A percentile compares a stretch with the other conserved stretches of the same genome.
phyloP scores from a whole-genome alignment of 2,797 vertebrate species.

The Diglossa cyanea region DNA sequence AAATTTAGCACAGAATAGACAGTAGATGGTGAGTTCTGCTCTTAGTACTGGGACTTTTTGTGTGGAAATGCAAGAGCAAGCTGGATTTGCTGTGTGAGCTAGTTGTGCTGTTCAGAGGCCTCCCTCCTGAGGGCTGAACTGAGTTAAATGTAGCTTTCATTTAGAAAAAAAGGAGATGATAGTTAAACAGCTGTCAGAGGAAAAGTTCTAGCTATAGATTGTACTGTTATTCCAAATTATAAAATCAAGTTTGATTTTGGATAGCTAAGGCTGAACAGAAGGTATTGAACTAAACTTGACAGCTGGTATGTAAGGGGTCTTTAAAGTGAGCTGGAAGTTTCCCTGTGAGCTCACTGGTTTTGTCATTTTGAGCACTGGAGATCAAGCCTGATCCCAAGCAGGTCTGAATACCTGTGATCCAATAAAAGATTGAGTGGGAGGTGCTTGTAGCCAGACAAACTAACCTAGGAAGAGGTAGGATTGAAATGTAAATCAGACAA shows the following conservation, averaged over 20 bases:
- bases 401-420: background rate
- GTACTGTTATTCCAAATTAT: background rate
- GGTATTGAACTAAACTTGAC: background rate
- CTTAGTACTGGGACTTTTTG: background rate
- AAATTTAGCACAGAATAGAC: background rate
- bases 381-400: background rate
- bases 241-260: background rate
- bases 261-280: background rate
- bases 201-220: background rate
- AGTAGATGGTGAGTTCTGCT: background rate
- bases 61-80: background rate
- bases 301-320: background rate
- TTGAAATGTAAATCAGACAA: rapidly evolving
- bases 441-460: background rate
- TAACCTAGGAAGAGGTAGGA: background rate
- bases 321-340: background rate
- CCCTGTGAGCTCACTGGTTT: background rate
- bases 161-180: background rate
- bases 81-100: background rate
- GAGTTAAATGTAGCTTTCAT: background rate
- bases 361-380: background rate
- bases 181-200: background rate
- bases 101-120: background rate
- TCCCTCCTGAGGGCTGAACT: background rate
- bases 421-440: background rate